Percentiles rank a stretch among this genome's conserved stretches.
These are phyloP conservation scores for Cephalopachus bancanus DNA, from an alignment of 2,797 vertebrate genomes.

Conservation along the genomic window DNA sequence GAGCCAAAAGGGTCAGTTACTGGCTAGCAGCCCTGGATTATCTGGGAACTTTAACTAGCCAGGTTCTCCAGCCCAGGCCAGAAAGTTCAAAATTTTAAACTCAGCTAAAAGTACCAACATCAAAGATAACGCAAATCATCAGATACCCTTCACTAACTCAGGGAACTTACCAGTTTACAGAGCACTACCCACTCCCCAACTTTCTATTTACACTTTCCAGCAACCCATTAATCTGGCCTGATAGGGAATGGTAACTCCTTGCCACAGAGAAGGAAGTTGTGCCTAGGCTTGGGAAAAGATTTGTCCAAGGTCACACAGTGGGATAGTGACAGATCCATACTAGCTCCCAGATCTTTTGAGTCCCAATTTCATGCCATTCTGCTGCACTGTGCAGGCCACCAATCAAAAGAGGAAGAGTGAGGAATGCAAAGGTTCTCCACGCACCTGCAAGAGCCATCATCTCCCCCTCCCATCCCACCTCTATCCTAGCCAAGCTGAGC, in stretches of 20 bases:
- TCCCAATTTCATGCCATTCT: not conserved
- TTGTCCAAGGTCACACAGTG: slow-evolving; percentile 2
- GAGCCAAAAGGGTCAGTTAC: slow-evolving; percentile 12
- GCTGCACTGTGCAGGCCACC: not conserved
- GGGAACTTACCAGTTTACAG: slow-evolving; percentile 7
- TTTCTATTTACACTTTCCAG: not conserved
- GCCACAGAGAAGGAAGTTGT: slow-evolving; percentile 34
- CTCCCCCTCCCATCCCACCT: not conserved
- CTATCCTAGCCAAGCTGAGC: not conserved
- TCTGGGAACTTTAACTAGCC: slow-evolving; percentile 53
- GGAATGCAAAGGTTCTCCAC: not conserved
- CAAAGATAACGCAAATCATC: slow-evolving; percentile 57
- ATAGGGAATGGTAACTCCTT: not conserved
- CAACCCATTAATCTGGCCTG: not conserved
- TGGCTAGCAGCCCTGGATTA: slow-evolving; percentile 24
- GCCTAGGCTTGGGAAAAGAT: not conserved
- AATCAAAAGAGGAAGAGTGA: slow-evolving; percentile 41
- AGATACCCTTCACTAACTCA: slow-evolving; percentile 2
- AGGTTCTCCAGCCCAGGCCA: slow-evolving; percentile 28
- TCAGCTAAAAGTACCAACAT: slow-evolving; percentile 32
- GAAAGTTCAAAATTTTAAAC: slow-evolving; percentile 54
- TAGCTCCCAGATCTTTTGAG: not conserved
- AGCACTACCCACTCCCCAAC: not conserved
- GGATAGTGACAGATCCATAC: not conserved
- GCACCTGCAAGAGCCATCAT: not conserved